A percentile compares a stretch with the other conserved stretches of the same genome.
Conservation (phyloP, 2,797 vertebrate species). For the Masticophis lateralis region DNA sequence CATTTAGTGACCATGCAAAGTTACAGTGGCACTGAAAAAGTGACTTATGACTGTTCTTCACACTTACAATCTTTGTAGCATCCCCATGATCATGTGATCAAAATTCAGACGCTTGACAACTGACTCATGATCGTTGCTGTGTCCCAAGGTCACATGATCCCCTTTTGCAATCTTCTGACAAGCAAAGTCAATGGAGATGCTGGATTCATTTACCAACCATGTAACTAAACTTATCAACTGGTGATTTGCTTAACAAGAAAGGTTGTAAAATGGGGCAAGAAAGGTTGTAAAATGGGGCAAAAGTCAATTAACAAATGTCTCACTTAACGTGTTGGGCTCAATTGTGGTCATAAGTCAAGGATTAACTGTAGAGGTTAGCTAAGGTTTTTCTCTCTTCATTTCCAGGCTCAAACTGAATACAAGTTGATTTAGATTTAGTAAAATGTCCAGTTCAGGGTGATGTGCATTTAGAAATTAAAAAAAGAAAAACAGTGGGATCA, state of each 20-base stretch:
- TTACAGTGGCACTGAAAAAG: background rate
- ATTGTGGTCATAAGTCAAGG: background rate
- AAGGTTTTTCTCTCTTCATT: background rate
- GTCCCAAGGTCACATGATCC: background rate
- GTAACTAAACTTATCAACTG: background rate
- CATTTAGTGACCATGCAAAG: no score
- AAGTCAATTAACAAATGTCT: background rate
- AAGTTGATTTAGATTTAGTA: background rate
- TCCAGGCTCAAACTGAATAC: background rate
- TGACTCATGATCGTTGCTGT: background rate
- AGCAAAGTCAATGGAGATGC: background rate
- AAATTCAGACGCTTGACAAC: background rate
- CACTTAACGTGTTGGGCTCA: background rate
- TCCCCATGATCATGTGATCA: background rate
- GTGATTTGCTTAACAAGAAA: background rate
- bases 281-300: background rate
- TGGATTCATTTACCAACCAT: background rate
- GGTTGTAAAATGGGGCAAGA: background rate
- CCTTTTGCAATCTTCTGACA: background rate
- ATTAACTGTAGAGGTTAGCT: background rate
- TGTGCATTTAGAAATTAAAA: background rate
- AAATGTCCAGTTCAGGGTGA: background rate
- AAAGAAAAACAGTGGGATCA: background rate
- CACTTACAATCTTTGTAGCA: background rate
- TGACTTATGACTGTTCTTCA: background rate